phyloP scores from a whole-genome alignment of 2,113 vertebrate species.

The Amphiprion percula region DNA sequence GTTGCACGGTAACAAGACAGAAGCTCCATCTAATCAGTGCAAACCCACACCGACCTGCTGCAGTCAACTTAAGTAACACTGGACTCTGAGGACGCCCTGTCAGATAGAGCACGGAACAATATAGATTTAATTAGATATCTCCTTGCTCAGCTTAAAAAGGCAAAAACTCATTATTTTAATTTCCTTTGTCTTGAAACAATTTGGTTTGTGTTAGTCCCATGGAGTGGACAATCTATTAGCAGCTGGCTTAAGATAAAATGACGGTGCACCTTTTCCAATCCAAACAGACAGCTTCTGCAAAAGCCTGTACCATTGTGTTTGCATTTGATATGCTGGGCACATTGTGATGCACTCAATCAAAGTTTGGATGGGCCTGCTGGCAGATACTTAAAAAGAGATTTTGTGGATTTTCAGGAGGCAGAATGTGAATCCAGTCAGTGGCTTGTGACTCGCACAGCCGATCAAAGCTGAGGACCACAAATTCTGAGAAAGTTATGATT shows the following conservation, averaged over 20 bases:
- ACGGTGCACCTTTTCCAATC: slow-evolving; percentile 25
- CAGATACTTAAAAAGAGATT: slow-evolving; percentile 74
- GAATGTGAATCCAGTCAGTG: slow-evolving; percentile 58
- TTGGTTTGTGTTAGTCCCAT: slow-evolving; percentile 53
- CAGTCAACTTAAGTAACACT: slow-evolving; percentile 45
- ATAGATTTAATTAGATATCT: slow-evolving; percentile 71
- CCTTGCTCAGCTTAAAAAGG: slow-evolving; percentile 47
- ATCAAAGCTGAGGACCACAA: slow-evolving; percentile 55
- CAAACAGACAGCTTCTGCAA: slow-evolving; percentile 40
- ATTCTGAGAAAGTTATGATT: slow-evolving; percentile 65
- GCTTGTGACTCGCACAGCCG: slow-evolving; percentile 35
- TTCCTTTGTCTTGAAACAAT: slow-evolving; percentile 56
- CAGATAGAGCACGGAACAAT: slow-evolving; percentile 62
- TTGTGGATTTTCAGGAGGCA: slow-evolving; percentile 70
- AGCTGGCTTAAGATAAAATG: slow-evolving; percentile 51
- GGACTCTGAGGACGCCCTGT: slow-evolving; percentile 49
- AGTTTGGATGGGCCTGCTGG: slow-evolving; percentile 70
- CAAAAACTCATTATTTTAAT: slow-evolving; percentile 67
- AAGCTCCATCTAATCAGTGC: slow-evolving; percentile 22
- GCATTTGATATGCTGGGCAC: slow-evolving; percentile 69
- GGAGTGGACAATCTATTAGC: slow-evolving; percentile 59
- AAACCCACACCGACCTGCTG: slow-evolving; percentile 18
- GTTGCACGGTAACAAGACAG: slow-evolving; percentile 72
- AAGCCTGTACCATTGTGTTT: slow-evolving; percentile 37
- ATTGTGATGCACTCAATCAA: slow-evolving; percentile 72